Base-by-base conservation (phyloP, 2,888 invertebrate genomes). In the Nycteola revayana region DNA sequence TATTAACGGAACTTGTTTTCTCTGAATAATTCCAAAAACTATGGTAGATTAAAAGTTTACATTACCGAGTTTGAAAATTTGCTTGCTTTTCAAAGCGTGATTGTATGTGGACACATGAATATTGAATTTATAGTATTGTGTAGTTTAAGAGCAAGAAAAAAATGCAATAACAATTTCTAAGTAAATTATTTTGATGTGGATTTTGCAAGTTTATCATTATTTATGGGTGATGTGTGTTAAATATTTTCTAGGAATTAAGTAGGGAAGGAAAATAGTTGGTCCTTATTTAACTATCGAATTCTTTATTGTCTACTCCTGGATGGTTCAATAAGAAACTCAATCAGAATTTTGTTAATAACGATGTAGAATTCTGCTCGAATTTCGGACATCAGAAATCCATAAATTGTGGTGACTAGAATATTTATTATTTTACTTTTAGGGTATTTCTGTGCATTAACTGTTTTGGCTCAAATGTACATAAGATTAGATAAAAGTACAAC, bases 401-500 rank as follows among this genome's bases (percentile, higher is more conserved):
- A n/a, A n/a, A n/a, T n/a, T n/a, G 17, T 25, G 28, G 20, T 44
- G 32, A 5, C 4, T 54, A 36, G 43, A 20, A 36, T 55, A 52
- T 42, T 48, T 48, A 44, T 38, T 46, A 38, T 32, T 39, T 49
- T 45, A 39, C 41, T 33, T 32, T 41, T 37, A 36, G 35, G 40
- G 32, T 54, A 47, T 53, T 35, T 48, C 42, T 55, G 51, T 53
- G 48, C 48, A 44, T 51, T 48, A 35, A 48, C 42, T 52, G 42
- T 51, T 54, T 61, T 59, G 68, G 73, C 74, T 75, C 74, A 73
- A 73, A 74, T 69, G 64, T 72, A 67, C 60, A 73, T 66, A 69
- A 52, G 49, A 57, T 59, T 55, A n/a, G n/a, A n/a, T n/a, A 42
- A 60, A 71, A 81, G 79, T 80, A 81, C 81, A 81, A 79, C 61